Evolutionary conservation across 2,888 invertebrate genomes (phyloP).

Genomic region (Eupithecia vulgata): DNA sequence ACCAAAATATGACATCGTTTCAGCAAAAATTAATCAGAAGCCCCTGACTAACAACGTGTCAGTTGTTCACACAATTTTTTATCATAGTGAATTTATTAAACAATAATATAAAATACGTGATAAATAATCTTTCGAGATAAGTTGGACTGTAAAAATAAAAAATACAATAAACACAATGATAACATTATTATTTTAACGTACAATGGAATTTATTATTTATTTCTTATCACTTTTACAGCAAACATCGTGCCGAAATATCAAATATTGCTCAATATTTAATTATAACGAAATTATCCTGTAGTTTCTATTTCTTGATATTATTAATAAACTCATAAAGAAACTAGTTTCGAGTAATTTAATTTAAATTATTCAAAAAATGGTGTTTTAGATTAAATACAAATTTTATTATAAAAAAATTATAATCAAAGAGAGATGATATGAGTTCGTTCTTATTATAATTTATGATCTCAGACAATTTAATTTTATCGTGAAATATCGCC

Average conservation of each 20-base stretch:
- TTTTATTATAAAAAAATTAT: not conserved
- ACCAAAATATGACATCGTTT: too few relatives aligned
- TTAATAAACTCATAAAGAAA: not conserved
- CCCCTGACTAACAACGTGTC: too few relatives aligned
- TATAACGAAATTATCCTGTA: conserved; percentile 5
- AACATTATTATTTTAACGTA: conserved; percentile 43
- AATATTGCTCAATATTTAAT: conserved; percentile 5
- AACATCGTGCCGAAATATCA: not conserved
- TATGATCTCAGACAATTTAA: not conserved
- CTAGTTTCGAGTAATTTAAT: not conserved
- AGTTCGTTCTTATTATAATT: not conserved
- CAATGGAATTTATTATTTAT: conserved; percentile 39
- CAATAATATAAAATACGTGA: conserved; percentile 62
- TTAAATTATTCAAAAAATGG: not conserved
- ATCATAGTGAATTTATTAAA: conserved; percentile 63
- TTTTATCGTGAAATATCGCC: not conserved
- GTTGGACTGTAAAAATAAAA: conserved; percentile 65
- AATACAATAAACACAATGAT: conserved; percentile 45
- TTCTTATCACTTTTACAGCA: conserved; percentile 40
- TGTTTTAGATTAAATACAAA: not conserved
- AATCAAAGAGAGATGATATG: not conserved
- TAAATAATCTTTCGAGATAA: conserved; percentile 74
- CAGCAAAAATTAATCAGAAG: too few relatives aligned
- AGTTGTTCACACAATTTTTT: conserved; percentile 42
- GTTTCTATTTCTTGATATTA: not conserved